These are phyloP conservation scores for Proterorhinus semilunaris DNA, from an alignment of 2,113 vertebrate species.

Conservation along the genomic window DNA sequence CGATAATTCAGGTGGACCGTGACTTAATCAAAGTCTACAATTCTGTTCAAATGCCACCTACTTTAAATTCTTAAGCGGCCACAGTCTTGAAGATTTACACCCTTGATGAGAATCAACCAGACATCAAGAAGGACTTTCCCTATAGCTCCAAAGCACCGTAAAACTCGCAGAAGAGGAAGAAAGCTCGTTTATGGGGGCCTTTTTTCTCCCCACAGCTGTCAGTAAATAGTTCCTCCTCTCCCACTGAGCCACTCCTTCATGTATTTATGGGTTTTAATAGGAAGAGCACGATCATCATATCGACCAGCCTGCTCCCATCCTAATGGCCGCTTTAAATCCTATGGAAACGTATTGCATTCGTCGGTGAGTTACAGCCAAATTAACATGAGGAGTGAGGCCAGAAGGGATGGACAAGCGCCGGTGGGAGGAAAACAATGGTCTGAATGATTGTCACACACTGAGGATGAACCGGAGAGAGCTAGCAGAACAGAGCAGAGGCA, in stretches of 20 bases:
- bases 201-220: constrained; percentile 46
- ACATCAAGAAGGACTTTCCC: constrained; percentile 12
- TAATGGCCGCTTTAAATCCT: constrained; percentile 72
- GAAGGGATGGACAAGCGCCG: constrained; percentile 29
- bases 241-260: constrained; percentile 25
- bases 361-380: constrained; percentile 73
- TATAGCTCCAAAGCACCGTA: constrained; percentile 11
- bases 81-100: neutral
- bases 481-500: constrained; percentile 43
- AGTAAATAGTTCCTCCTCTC: constrained; percentile 58
- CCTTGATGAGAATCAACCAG: constrained; percentile 15
- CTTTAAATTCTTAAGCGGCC: neutral
- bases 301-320: constrained; percentile 62
- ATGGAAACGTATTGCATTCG: constrained; percentile 53
- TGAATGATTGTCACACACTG: constrained; percentile 67
- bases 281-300: constrained; percentile 66
- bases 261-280: constrained; percentile 80
- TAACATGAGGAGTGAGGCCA: constrained; percentile 55
- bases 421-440: constrained; percentile 58
- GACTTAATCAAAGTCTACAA: too few species aligned
- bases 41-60: neutral
- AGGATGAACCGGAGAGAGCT: constrained; percentile 29
- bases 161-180: constrained; percentile 11
- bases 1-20: too few species aligned
- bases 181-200: constrained; percentile 53